phyloP scores from a whole-genome alignment of 1,140 invertebrate species.

The Phymorhynchus buccinoides region DNA sequence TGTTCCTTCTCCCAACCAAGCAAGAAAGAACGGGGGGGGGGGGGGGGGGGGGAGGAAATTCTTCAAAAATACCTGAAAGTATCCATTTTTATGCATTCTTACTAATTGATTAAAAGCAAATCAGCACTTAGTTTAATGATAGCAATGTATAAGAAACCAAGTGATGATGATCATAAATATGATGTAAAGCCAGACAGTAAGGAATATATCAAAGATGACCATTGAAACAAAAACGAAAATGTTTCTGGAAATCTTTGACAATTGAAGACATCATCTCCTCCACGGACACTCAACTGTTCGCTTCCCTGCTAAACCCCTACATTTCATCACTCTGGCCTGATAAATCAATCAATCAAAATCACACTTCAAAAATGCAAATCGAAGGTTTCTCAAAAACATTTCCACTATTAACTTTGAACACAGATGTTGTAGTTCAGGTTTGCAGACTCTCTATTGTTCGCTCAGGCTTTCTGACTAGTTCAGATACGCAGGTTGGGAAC shows the following conservation, averaged over 20 bases:
- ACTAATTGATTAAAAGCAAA: background rate
- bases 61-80: background rate
- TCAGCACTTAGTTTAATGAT: background rate
- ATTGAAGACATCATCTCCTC: background rate
- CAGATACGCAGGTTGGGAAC: background rate
- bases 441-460: background rate
- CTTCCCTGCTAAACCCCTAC: background rate
- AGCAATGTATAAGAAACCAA: background rate
- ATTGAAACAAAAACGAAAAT: background rate
- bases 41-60: no score
- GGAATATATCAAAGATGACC: background rate
- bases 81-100: background rate
- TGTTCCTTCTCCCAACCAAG: background rate
- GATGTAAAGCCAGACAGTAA: background rate
- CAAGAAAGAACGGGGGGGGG: no score
- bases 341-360: no score
- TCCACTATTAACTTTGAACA: background rate
- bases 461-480: constrained; percentile 3
- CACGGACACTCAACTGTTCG: background rate
- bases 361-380: no score
- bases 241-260: background rate
- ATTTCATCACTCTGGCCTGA: background rate
- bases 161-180: background rate
- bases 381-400: background rate
- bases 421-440: background rate